A percentile compares a stretch with the other conserved stretches of the same genome.
Evolutionary conservation across 2,113 vertebrate genomes (phyloP).

Genomic region (Oostethus manadensis): DNA sequence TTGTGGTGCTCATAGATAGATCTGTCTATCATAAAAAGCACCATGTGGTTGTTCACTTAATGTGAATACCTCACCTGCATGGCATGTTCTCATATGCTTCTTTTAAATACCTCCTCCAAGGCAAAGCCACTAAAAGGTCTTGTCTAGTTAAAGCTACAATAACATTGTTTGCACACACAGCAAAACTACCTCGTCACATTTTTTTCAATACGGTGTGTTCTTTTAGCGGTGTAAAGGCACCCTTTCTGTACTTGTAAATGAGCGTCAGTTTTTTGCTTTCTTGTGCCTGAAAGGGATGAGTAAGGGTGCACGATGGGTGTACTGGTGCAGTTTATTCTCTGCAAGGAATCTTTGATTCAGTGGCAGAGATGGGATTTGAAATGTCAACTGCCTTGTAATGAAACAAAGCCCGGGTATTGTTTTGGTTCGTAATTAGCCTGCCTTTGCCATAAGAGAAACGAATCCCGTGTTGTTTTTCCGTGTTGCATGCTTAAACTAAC

Average conservation of each 20-base stretch:
- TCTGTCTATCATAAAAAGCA: no score
- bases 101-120: constrained; percentile 10
- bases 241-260: no score
- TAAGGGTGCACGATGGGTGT: no score
- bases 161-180: constrained; percentile 38
- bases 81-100: background rate
- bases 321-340: no score
- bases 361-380: no score
- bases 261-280: no score
- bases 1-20: background rate
- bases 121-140: background rate
- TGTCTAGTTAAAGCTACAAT: constrained; percentile 23
- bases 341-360: no score
- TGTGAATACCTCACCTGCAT: constrained; percentile 6
- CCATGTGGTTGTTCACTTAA: background rate
- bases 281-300: no score
- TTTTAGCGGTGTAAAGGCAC: background rate
- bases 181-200: constrained; percentile 56
- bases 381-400: background rate
- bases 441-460: background rate
- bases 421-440: background rate
- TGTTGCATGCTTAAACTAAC: background rate
- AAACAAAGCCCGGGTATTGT: background rate
- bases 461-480: background rate
- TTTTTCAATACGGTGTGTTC: background rate